phyloP scores from a whole-genome alignment of 2,888 invertebrate genomes.

The Agriotes lineatus region DNA sequence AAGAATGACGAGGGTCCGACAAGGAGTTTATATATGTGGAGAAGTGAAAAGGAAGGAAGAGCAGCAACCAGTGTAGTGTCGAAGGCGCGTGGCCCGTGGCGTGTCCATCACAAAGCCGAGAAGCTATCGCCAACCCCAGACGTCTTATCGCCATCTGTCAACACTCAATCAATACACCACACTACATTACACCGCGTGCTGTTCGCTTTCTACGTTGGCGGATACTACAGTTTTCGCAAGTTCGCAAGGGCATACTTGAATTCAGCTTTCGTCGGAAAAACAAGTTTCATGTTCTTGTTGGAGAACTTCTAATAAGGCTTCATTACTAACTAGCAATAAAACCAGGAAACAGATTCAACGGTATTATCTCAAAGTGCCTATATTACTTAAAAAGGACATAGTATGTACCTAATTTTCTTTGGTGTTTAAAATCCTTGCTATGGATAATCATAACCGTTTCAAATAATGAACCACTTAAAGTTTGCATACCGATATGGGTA shows the following conservation, averaged over 20 bases:
- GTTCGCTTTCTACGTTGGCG: constrained; percentile 31
- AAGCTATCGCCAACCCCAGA: constrained; percentile 50
- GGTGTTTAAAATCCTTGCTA: too few species aligned
- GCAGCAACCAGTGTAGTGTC: constrained; percentile 31
- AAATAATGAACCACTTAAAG: too few species aligned
- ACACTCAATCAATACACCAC: constrained; percentile 57
- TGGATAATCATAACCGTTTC: too few species aligned
- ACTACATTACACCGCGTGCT: constrained; percentile 34
- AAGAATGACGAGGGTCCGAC: constrained; percentile 36
- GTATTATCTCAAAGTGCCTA: too few species aligned
- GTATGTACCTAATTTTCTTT: too few species aligned
- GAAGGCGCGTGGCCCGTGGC: constrained; percentile 39
- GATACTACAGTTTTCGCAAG: constrained; percentile 15
- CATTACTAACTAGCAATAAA: too few species aligned
- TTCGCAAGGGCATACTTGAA: background rate
- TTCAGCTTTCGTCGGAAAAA: background rate
- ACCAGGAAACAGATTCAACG: too few species aligned
- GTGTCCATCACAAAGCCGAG: constrained; percentile 51
- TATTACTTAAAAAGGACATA: too few species aligned
- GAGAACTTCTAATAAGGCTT: too few species aligned
- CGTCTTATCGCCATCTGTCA: constrained; percentile 57
- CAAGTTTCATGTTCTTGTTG: too few species aligned
- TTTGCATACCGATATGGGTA: too few species aligned
- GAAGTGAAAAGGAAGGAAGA: constrained; percentile 35
- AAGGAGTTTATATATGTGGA: constrained; percentile 36